phyloP scores from a whole-genome alignment of 92 coral and sea anemone genomes.

The Phymanthus crucifer region DNA sequence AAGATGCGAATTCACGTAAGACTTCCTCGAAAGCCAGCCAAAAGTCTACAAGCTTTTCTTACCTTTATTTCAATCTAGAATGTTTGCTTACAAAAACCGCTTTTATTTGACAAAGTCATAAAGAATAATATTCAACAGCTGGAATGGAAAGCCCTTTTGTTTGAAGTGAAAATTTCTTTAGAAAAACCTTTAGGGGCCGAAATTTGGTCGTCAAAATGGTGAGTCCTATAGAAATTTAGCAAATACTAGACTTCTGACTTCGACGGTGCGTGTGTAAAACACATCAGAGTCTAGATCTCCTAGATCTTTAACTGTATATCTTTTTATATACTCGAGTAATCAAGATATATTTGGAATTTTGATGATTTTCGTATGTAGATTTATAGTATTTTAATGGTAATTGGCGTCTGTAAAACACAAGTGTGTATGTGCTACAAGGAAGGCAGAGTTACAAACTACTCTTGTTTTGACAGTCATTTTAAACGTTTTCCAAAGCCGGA shows the following conservation, averaged over 20 bases:
- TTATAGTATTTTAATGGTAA: background rate
- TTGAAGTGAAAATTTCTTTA: slow-evolving; percentile 7
- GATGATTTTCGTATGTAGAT: slow-evolving; percentile 4
- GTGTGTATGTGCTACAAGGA: background rate
- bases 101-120: slow-evolving; percentile 6
- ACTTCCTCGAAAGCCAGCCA: background rate
- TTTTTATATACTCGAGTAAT: background rate
- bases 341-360: background rate
- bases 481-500: background rate
- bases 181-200: background rate
- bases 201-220: background rate
- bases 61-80: slow-evolving; percentile 9
- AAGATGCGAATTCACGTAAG: background rate
- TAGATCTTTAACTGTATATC: background rate
- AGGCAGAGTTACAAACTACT: background rate
- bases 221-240: background rate
- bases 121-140: background rate
- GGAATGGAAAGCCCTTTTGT: background rate
- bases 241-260: background rate
- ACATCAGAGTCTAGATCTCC: background rate
- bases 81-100: slow-evolving; percentile 22
- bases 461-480: background rate
- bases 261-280: background rate
- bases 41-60: background rate
- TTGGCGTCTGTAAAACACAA: background rate